phyloP scores from a whole-genome alignment of 2,888 invertebrate species.

The Chorisops tibialis region DNA sequence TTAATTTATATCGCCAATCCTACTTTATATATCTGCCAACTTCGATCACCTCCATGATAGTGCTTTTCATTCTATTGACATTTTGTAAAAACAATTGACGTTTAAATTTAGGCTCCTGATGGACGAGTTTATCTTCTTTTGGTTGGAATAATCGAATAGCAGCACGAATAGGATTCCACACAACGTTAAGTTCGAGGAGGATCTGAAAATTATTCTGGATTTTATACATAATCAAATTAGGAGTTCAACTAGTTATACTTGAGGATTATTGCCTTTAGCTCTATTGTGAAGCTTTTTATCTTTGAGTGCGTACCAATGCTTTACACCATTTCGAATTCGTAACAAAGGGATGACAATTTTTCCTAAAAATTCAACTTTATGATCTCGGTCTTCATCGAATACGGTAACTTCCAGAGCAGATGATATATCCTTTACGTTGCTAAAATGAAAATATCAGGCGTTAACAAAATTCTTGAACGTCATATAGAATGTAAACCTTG shows the following conservation, averaged over 20 bases:
- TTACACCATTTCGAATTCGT: conserved; percentile 82
- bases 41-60: conserved; percentile 85
- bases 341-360: conserved; percentile 85
- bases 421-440: conserved; percentile 93
- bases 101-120: conserved; percentile 93
- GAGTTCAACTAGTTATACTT: conserved; percentile 47
- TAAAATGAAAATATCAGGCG: conserved; percentile 47
- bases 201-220: conserved; percentile 54
- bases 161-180: conserved; percentile 91
- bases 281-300: conserved; percentile 87
- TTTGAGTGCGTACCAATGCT: conserved; percentile 93
- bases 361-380: conserved; percentile 96
- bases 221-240: background rate
- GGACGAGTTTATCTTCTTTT: conserved; percentile 91
- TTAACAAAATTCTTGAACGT: background rate
- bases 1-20: conserved; percentile 44
- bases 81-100: conserved; percentile 90
- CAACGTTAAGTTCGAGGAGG: conserved; percentile 82
- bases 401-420: conserved; percentile 92
- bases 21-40: conserved; percentile 88
- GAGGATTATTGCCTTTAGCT: conserved; percentile 89
- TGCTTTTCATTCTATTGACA: conserved; percentile 85
- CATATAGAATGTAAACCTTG: conserved; percentile 36
- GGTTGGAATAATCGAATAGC: conserved; percentile 91
- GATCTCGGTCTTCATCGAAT: conserved; percentile 96